Evolutionary conservation across 2,888 invertebrate species (phyloP), one percentile per base, ranked within the genome.

Genomic region (Eilema caniola): DNA sequence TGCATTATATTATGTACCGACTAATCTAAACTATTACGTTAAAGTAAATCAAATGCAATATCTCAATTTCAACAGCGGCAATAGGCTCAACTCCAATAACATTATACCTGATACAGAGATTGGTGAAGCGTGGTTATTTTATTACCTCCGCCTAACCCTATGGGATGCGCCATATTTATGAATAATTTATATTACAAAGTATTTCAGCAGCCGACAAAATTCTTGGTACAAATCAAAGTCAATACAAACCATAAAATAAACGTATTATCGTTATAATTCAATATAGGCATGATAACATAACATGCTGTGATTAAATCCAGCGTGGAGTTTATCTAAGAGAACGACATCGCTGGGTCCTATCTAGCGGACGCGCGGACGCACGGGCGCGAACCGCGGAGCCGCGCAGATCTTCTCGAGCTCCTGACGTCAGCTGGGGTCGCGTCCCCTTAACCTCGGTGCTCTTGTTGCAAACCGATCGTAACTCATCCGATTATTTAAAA

Each of bases 361-460:
- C 89, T 89, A 87, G 88, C 88, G 89, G 89, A 81, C 89, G 85
- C 78, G 85, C 76, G 79, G 53, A 31, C 33, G 80, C 47, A n/a
- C 5, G n/a, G 37, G 41, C 63, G 31, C 28, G 57, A 47, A 41
- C 53, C 23, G 56, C 31, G 8, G 8, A 65, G 56, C 25, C 23
- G 79, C 79, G 77, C 82, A 74, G 76, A 83, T 87, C 84, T 86
- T 72, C 67, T 74, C 77, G 78, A 83, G 79, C 82, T 80, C 83
- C 81, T 86, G 88, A 88, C 89, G 90, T 89, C 88, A 89, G 79
- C 73, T 73, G 70, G 80, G 89, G 89, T 91, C 90, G 85, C 84
- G 91, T 88, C 87, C 89, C 75, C 88, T 89, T 91, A 90, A 91
- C 91, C 90, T 86, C 84, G 16, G 75, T 81, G 85, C 82, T 88